Percentiles rank a stretch among this genome's conserved stretches.
phyloP scores from a whole-genome alignment of 1,140 invertebrate species.

The Bombus picipes region DNA sequence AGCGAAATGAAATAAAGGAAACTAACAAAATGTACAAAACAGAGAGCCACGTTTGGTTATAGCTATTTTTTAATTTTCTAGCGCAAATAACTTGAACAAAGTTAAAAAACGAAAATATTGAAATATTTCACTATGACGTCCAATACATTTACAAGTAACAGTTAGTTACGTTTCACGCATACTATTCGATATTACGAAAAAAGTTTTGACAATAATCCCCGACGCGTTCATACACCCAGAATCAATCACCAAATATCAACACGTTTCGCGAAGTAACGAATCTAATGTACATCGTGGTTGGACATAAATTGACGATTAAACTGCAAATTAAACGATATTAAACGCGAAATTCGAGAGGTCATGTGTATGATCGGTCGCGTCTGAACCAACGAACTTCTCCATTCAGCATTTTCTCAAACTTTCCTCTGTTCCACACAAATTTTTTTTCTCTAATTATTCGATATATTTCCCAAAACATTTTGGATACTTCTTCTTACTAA shows the following conservation, averaged over 20 bases:
- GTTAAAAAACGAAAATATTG: neutral
- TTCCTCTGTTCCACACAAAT: no score
- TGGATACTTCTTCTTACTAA: no score
- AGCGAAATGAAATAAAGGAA: neutral
- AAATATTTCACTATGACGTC: neutral
- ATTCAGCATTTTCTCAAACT: neutral
- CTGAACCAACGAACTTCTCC: neutral
- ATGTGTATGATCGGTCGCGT: neutral
- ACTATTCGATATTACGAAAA: neutral
- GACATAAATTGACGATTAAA: neutral
- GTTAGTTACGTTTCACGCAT: neutral
- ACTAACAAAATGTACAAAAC: neutral
- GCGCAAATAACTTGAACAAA: neutral
- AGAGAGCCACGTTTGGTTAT: neutral
- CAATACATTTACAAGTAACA: neutral
- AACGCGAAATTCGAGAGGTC: neutral
- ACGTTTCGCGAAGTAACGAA: neutral
- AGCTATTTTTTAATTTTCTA: neutral
- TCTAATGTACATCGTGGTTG: no score
- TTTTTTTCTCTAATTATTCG: no score
- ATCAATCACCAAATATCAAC: neutral
- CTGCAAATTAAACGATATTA: neutral
- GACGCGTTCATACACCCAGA: neutral
- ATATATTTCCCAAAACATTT: no score
- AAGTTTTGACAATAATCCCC: constrained; percentile 2